These are phyloP conservation scores for Limnodromus scolopaceus DNA, from an alignment of 2,797 vertebrate genomes.

Conservation along the genomic window DNA sequence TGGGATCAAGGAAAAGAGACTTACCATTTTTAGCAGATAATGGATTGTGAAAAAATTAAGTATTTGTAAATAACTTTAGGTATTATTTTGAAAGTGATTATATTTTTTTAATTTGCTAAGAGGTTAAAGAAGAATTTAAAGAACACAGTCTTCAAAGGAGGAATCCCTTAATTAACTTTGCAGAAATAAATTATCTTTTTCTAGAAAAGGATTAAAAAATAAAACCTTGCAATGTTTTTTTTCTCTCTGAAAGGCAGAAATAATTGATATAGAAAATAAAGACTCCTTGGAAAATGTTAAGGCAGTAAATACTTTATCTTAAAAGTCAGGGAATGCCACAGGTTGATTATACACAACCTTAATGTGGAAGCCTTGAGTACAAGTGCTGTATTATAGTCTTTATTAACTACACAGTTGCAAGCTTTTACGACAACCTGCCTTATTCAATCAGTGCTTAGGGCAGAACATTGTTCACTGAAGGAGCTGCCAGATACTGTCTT, in stretches of 20 bases:
- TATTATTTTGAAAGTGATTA: not conserved
- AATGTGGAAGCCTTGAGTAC: not conserved
- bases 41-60: not conserved
- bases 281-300: not conserved
- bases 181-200: not conserved
- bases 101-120: not conserved
- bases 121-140: not conserved
- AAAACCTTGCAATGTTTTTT: not conserved
- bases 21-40: not conserved
- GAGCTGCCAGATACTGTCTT: not conserved
- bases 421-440: not conserved
- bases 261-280: not conserved
- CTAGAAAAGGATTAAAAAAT: not conserved
- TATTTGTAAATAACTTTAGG: not conserved
- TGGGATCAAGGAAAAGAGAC: not conserved
- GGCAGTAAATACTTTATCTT: not conserved
- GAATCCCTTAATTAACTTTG: not conserved
- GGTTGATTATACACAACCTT: not conserved
- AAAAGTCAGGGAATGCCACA: not conserved
- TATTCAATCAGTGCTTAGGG: not conserved
- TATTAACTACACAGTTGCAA: not conserved
- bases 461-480: not conserved
- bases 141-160: not conserved
- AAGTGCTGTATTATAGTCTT: not conserved
- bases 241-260: not conserved